Evolutionary conservation across 2,888 invertebrate genomes (phyloP).

Genomic region (Leptinotarsa tumamoca): DNA sequence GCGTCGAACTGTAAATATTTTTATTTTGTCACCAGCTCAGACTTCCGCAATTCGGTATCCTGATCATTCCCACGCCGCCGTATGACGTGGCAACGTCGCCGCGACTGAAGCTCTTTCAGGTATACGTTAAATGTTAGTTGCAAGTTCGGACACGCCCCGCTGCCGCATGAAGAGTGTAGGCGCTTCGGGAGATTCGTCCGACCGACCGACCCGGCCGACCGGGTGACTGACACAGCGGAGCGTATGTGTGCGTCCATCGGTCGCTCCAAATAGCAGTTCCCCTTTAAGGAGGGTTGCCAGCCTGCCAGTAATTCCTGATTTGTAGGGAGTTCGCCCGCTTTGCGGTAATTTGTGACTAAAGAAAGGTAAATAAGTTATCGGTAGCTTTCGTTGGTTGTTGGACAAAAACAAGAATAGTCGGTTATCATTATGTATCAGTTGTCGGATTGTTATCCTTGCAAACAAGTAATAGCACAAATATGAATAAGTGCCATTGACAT

Average conservation of each 20-base stretch:
- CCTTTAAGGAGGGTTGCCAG: conserved; percentile 4
- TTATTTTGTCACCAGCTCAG: too few species aligned
- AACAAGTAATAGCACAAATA: too few species aligned
- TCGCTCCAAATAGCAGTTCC: conserved; percentile 16
- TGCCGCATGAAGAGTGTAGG: conserved; percentile 56
- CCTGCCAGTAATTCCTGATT: too few species aligned
- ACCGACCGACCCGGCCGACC: conserved; percentile 52
- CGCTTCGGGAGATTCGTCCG: conserved; percentile 48
- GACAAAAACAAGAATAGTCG: not conserved
- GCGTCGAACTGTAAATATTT: too few species aligned
- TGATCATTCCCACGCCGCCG: not conserved
- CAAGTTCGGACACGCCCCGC: conserved; percentile 54
- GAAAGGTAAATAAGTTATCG: too few species aligned
- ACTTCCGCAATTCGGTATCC: not conserved
- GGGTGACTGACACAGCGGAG: conserved; percentile 60
- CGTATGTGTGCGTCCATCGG: conserved; percentile 36
- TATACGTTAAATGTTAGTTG: conserved; percentile 32
- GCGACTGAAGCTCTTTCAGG: conserved; percentile 22
- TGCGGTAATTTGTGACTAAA: too few species aligned
- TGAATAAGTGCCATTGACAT: too few species aligned
- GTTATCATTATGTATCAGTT: not conserved
- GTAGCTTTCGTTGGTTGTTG: too few species aligned
- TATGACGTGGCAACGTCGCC: not conserved
- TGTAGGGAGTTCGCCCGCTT: not conserved
- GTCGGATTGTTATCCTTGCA: too few species aligned